Conservation (phyloP, 2,797 vertebrate species). For the Chlorospingus semifuscus region DNA sequence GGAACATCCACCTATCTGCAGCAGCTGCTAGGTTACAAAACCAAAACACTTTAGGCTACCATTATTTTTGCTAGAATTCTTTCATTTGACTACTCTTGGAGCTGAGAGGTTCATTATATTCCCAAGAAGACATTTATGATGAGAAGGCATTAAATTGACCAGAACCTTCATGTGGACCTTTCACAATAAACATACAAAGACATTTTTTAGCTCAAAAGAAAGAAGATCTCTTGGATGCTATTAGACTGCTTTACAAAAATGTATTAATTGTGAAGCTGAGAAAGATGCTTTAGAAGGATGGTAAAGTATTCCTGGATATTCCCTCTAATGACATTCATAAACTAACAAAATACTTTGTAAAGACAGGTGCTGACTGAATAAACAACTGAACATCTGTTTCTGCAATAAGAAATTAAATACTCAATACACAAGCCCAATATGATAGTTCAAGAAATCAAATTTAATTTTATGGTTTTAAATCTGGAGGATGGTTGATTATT, state of each 20-base stretch:
- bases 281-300: not conserved
- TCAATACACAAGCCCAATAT: not conserved
- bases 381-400: conserved; percentile 20
- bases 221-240: not conserved
- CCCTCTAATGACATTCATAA: not conserved
- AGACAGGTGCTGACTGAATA: not conserved
- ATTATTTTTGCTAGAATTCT: not conserved
- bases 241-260: not conserved
- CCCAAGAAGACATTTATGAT: not conserved
- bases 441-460: not conserved
- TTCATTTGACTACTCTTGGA: not conserved
- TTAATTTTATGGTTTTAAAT: not conserved
- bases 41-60: not conserved
- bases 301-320: not conserved
- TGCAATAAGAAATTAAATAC: not conserved
- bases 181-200: not conserved
- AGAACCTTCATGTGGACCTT: not conserved
- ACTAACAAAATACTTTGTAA: not conserved
- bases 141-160: not conserved
- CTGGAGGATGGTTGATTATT: not conserved
- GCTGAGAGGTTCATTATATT: not conserved
- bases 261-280: not conserved
- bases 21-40: not conserved
- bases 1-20: not conserved
- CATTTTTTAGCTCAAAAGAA: not conserved